These are phyloP conservation scores for Raja brachyura DNA, from an alignment of 2,113 vertebrate genomes.

Conservation along the genomic window DNA sequence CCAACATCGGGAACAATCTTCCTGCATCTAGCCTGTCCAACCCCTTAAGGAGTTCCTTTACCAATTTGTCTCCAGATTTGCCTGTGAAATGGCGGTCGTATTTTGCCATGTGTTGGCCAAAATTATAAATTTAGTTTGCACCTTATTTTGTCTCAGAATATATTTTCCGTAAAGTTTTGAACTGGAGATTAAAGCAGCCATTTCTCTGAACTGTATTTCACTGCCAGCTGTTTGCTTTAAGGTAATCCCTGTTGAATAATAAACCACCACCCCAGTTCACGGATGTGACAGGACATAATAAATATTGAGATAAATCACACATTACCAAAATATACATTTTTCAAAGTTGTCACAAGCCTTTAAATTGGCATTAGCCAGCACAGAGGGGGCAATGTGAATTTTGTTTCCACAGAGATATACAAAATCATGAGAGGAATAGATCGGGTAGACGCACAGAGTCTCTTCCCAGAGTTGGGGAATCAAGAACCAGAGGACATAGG, in stretches of 20 bases:
- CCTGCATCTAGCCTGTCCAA: too few relatives aligned
- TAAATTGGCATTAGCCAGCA: not conserved
- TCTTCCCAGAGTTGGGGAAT: too few relatives aligned
- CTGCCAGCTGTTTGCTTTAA: not conserved
- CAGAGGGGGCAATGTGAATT: not conserved
- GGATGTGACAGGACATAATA: not conserved
- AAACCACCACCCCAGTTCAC: not conserved
- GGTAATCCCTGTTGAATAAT: conserved; percentile 15
- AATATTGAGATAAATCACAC: conserved; percentile 4
- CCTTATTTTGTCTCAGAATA: not conserved
- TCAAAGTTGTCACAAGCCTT: not conserved
- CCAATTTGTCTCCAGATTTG: not conserved
- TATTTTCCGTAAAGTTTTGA: not conserved
- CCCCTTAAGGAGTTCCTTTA: not conserved
- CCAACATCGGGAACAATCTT: too few relatives aligned
- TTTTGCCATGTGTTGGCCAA: not conserved
- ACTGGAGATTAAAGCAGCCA: not conserved
- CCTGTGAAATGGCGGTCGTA: not conserved
- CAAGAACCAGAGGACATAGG: too few relatives aligned
- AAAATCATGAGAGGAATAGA: too few relatives aligned
- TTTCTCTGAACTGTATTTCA: not conserved
- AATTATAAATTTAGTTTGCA: not conserved
- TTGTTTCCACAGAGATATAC: not conserved
- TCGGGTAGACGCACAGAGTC: too few relatives aligned
- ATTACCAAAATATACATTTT: conserved; percentile 23